Evolutionary conservation across 2,888 invertebrate genomes (phyloP).

Genomic region (Dermolepida albohirtum): DNA sequence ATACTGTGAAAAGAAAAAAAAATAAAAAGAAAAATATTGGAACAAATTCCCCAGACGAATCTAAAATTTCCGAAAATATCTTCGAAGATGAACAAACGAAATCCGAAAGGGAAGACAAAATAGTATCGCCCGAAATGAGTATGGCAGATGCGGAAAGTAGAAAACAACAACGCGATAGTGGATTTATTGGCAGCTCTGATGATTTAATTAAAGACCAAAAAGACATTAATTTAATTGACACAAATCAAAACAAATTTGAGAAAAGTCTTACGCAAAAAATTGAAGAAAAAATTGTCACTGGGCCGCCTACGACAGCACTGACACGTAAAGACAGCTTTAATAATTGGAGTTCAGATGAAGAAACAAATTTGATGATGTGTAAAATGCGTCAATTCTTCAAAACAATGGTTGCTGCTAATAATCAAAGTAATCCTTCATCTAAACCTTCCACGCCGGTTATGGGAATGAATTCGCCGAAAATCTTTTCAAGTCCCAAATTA

Average conservation of each 20-base stretch:
- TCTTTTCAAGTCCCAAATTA: constrained; percentile 70
- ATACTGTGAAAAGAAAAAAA: constrained; percentile 87
- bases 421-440: constrained; percentile 65
- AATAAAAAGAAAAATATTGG: constrained; percentile 72
- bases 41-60: constrained; percentile 72
- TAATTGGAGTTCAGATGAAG: constrained; percentile 94
- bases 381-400: constrained; percentile 94
- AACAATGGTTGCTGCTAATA: constrained; percentile 81
- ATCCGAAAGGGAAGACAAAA: constrained; percentile 76
- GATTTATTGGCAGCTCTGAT: constrained; percentile 90
- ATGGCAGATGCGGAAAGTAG: constrained; percentile 72
- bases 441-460: constrained; percentile 68
- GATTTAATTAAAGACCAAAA: constrained; percentile 80
- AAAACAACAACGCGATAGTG: constrained; percentile 87
- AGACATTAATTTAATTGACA: constrained; percentile 58
- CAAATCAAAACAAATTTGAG: constrained; percentile 44
- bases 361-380: constrained; percentile 95
- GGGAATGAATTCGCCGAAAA: constrained; percentile 58
- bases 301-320: constrained; percentile 71
- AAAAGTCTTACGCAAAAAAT: constrained; percentile 14
- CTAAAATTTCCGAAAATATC: constrained; percentile 65
- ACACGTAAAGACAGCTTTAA: constrained; percentile 91
- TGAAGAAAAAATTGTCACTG: constrained; percentile 16
- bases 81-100: constrained; percentile 72
- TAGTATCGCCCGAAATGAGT: constrained; percentile 67